Base-by-base conservation (phyloP, 2,797 vertebrate genomes). In the Malacoctenus gilli region DNA sequence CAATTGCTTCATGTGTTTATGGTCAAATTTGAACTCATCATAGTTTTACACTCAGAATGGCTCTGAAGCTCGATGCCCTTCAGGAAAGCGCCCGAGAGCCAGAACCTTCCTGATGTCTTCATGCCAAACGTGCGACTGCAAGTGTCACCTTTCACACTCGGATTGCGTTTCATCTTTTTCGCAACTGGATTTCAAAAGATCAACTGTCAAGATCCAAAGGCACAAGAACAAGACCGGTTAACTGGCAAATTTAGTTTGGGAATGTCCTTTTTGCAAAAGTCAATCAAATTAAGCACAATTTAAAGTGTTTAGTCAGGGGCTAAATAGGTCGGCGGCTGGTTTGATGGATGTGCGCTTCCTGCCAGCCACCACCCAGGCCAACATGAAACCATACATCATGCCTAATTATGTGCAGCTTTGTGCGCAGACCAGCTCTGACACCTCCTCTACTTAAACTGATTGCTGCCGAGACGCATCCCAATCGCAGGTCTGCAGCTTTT, bases 311-410 rank as follows among this genome's bases (percentile, higher is more conserved):
- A 85, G 87, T 87, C 85, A 69, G 64, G 82, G 80, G 56, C 75
- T 85, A 91, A 93, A 92, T 83, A 80, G 89, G 89, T 92, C 86
- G 78, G 59, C 79, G 83, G 82, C 75, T 80, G 66, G 76, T 63
- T 83, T 91, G 89, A 93, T 92, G 89, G 90, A 93, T 91, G 89
- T 72, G 87, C 74, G 79, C 86, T 87, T 84, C 79, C 82, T 84
- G 72, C 87, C 78, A 87, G 83, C 18, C 72, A 55, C 48, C 52
- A 62, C 79, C 69, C 75, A 66, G 87, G 89, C 77, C 75, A 78
- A 86, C 67, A 83, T 52, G 52, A 78, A 79, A 71, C 80, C 88
- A 94, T 95, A 86, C 89, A 93, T 95, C 91, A 95, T 93, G 90
- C 90, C 85, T 91, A 65, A 95, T 95, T 93, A 94, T 77, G 88